Evolutionary conservation across 2,113 vertebrate species (phyloP).

Genomic region (Isichthys henryi): DNA sequence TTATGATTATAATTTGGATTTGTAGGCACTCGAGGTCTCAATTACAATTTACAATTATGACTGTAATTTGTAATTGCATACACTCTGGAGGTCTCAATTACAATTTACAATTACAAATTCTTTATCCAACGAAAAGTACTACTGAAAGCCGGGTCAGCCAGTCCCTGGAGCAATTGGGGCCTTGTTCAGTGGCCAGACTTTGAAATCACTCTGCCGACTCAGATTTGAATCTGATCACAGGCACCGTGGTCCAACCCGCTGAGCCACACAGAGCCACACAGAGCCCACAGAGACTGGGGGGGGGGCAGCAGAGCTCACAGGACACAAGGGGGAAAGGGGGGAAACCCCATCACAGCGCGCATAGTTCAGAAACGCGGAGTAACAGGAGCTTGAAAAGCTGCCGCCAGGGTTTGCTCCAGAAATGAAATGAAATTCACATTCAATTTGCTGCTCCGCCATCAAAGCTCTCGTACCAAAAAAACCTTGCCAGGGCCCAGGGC

Average conservation of each 20-base stretch:
- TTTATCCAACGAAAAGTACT: background rate
- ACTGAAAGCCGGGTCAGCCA: background rate
- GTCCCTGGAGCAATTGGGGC: background rate
- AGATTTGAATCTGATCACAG: background rate
- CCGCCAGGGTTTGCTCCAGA: background rate
- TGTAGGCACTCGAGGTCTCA: background rate
- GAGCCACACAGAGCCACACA: background rate
- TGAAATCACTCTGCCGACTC: background rate
- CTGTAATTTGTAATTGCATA: background rate
- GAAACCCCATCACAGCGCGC: background rate
- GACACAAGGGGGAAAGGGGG: background rate
- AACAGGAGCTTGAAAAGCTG: background rate
- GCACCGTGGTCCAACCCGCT: background rate
- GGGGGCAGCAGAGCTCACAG: background rate
- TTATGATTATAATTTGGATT: background rate
- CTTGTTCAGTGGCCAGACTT: background rate
- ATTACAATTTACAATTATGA: background rate
- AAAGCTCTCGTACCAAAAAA: background rate
- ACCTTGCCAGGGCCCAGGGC: background rate
- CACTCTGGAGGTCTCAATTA: background rate
- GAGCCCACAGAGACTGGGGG: background rate
- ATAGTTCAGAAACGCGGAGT: background rate
- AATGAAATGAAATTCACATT: background rate
- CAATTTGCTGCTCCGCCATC: background rate
- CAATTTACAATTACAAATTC: background rate